These are phyloP conservation scores for Dinocampus coccinellae DNA, from an alignment of 2,888 invertebrate species.

Conservation along the genomic window DNA sequence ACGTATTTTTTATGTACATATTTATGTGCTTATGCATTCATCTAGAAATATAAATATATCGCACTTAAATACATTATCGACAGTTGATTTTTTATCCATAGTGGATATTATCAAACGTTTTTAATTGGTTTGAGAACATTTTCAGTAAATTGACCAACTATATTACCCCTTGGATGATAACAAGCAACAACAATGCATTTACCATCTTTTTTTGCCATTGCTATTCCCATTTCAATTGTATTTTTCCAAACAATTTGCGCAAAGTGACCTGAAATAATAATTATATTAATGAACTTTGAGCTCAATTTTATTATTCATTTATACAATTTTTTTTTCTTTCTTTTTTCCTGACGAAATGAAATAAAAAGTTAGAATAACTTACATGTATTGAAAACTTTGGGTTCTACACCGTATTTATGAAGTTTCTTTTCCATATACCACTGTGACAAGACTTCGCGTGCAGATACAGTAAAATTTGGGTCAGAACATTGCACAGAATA, in stretches of 20 bases:
- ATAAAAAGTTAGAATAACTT: slow-evolving; percentile 68
- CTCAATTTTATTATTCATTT: not conserved
- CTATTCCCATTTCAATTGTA: slow-evolving; percentile 81
- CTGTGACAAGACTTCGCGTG: slow-evolving; percentile 78
- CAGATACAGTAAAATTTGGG: slow-evolving; percentile 76
- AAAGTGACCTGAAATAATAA: slow-evolving; percentile 65
- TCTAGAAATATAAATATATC: slow-evolving; percentile 44
- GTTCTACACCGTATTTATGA: slow-evolving; percentile 78
- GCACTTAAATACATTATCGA: slow-evolving; percentile 53
- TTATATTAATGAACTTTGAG: not conserved
- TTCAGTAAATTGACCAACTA: slow-evolving; percentile 70
- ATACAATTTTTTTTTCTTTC: not conserved
- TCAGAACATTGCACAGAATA: slow-evolving; percentile 80
- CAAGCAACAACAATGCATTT: slow-evolving; percentile 75
- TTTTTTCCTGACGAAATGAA: not conserved
- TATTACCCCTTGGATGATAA: slow-evolving; percentile 76
- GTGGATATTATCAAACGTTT: slow-evolving; percentile 46
- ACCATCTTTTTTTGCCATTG: slow-evolving; percentile 76
- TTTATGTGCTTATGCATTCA: slow-evolving; percentile 36
- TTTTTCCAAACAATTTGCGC: slow-evolving; percentile 89
- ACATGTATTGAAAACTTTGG: slow-evolving; percentile 76
- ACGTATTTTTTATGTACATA: slow-evolving; percentile 50
- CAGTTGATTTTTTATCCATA: slow-evolving; percentile 28
- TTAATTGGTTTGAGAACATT: slow-evolving; percentile 66
- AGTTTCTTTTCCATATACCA: slow-evolving; percentile 85